Percentiles rank a stretch among this genome's conserved stretches.
phyloP scores from a whole-genome alignment of 2,113 vertebrate genomes.

The Sturnus vulgaris region DNA sequence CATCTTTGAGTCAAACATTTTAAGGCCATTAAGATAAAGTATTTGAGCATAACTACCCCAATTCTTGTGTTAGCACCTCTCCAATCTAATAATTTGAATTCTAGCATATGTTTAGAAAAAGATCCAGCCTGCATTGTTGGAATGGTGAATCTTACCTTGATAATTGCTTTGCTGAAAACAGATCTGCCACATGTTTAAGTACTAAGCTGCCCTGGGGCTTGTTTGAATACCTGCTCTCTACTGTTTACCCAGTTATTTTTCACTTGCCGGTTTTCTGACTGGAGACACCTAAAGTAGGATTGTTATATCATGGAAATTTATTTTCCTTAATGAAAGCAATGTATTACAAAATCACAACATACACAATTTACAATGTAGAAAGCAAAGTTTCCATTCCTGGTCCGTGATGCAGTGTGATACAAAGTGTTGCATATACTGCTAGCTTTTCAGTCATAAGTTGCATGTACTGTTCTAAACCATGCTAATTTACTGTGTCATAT shows the following conservation, averaged over 20 bases:
- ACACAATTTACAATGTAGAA: background rate
- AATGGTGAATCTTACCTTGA: background rate
- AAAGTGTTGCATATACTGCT: background rate
- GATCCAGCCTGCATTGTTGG: background rate
- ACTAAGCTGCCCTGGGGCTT: constrained; percentile 27
- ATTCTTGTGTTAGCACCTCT: background rate
- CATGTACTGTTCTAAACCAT: background rate
- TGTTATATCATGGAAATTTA: background rate
- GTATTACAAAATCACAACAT: background rate
- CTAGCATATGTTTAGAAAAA: background rate
- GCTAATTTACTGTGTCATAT: background rate
- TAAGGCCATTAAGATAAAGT: background rate
- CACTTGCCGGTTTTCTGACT: background rate
- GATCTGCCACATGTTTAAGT: background rate
- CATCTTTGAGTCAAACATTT: background rate
- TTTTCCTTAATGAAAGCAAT: background rate
- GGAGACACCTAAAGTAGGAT: background rate
- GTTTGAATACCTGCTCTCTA: constrained; percentile 39
- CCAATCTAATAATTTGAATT: background rate
- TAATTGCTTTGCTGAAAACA: constrained; percentile 42
- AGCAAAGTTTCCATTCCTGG: background rate
- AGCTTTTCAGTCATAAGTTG: background rate
- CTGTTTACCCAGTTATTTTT: constrained; percentile 4
- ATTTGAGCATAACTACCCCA: background rate
- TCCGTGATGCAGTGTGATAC: background rate